phyloP scores from a whole-genome alignment of 2,888 invertebrate species.

The Sipha maydis region DNA sequence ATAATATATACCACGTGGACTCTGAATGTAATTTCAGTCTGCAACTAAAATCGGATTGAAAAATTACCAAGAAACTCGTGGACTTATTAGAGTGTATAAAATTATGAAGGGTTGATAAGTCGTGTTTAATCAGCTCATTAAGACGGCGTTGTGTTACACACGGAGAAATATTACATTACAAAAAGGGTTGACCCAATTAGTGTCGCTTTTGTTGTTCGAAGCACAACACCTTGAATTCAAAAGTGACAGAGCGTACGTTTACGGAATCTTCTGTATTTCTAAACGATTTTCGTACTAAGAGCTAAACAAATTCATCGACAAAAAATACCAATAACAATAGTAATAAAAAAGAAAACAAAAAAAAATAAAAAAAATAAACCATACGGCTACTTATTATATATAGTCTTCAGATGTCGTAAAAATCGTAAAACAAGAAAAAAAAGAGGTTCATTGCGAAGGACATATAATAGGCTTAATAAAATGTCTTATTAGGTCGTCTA shows the following conservation, averaged over 20 bases:
- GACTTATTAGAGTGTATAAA: conserved; percentile 31
- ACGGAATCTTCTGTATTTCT: not conserved
- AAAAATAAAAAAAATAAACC: conserved; percentile 7
- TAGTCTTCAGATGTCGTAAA: conserved; percentile 29
- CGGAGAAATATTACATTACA: conserved; percentile 52
- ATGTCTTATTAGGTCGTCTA: conserved; percentile 60
- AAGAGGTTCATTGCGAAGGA: conserved; percentile 31
- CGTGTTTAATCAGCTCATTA: conserved; percentile 59
- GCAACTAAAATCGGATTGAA: conserved; percentile 14
- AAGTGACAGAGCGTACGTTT: not conserved
- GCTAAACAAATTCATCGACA: not conserved
- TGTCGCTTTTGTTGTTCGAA: conserved; percentile 26
- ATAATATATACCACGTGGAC: not conserved
- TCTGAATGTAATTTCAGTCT: conserved; percentile 17
- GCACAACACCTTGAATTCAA: not conserved
- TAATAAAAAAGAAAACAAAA: not conserved
- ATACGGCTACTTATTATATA: not conserved
- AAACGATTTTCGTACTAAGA: not conserved
- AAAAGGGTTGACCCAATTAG: conserved; percentile 61
- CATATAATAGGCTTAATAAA: conserved; percentile 61
- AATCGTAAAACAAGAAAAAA: conserved; percentile 37
- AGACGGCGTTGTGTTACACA: conserved; percentile 59
- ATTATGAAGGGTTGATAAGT: conserved; percentile 15
- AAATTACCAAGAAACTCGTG: conserved; percentile 26
- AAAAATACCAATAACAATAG: not conserved